Percentiles rank a stretch among this genome's conserved stretches.
Conservation (phyloP, 2,888 invertebrate species). For the Drosophila mercatorum region DNA sequence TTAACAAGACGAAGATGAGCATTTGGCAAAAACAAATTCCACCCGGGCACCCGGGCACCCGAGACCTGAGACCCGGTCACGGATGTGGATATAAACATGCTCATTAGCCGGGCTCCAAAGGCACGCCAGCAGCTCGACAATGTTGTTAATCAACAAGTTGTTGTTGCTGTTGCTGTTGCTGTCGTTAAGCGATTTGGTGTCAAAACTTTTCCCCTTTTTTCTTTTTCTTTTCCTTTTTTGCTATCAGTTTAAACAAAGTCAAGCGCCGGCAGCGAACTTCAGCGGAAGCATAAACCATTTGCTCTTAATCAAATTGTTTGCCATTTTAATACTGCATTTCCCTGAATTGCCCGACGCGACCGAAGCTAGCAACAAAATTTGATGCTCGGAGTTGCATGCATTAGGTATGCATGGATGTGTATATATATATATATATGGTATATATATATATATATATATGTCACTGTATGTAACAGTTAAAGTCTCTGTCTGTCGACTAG, state of each 20-base stretch:
- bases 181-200: conserved; percentile 28
- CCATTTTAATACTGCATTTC: conserved; percentile 1
- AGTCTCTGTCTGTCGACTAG: background rate
- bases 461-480: too few species aligned
- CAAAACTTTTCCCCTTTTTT: conserved; percentile 10
- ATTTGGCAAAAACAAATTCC: conserved; percentile 35
- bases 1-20: conserved; percentile 43
- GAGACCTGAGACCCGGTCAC: background rate
- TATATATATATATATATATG: background rate
- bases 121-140: conserved; percentile 8
- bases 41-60: conserved; percentile 6
- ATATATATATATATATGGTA: background rate
- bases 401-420: background rate
- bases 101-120: conserved; percentile 50
- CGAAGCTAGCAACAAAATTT: background rate
- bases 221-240: background rate
- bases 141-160: conserved; percentile 43
- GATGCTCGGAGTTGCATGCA: background rate
- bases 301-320: background rate
- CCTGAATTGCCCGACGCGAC: background rate
- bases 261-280: background rate
- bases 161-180: conserved; percentile 1
- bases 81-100: conserved; percentile 48
- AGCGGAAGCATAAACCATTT: background rate
- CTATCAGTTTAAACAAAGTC: conserved; percentile 1